Base-by-base conservation (phyloP, 2,888 invertebrate genomes). In the Nephrotoma appendiculata region DNA sequence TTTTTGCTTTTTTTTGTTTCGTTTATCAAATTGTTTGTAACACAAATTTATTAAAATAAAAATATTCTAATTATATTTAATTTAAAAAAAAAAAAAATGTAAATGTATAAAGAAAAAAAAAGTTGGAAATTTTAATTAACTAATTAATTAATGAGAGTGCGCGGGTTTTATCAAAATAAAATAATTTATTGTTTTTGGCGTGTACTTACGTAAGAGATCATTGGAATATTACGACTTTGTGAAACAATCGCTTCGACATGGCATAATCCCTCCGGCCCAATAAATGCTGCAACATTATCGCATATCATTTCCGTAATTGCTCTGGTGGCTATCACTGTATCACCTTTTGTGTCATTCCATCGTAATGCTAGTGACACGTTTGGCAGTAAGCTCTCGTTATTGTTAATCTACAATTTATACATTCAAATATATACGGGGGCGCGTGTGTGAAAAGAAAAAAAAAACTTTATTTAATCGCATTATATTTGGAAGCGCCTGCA, bases 261-360 rank as follows among this genome's bases (percentile, higher is more conserved):
- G 92, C 99, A 99, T 86, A 95, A 95, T 87, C 98, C 97, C 92
- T 99, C 99, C 2, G 98, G 98, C 4, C 99, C 99, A 91, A 99
- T 97, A 93, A 98, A 98, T 86, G 97, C 98, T 45, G 96, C 95
- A 87, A 98, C 97, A 86, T 96, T 96, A 87, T 95, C 94, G 91
- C 97, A 97, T 91, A 98, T 95, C 96, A 98, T 97, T 91, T 98
- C 95, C 44, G 97, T 97, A 92, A 98, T 94, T 89, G 95, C 94
- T 89, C 94, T 94, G 86, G 98, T 98, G 88, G 97, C 96, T 88
- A 94, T 92, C 89, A 97, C 95, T 85, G 97, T 96, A 89, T 97
- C 96, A 88, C 97, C 97, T 90, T 94, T 93, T 86, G 97, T 97
- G 92, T 97, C 97, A 91, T 95, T 95, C 96, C 96, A 97, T 90